Base-by-base conservation (phyloP, 2,888 invertebrate genomes). In the Drosophila kuntzei region DNA sequence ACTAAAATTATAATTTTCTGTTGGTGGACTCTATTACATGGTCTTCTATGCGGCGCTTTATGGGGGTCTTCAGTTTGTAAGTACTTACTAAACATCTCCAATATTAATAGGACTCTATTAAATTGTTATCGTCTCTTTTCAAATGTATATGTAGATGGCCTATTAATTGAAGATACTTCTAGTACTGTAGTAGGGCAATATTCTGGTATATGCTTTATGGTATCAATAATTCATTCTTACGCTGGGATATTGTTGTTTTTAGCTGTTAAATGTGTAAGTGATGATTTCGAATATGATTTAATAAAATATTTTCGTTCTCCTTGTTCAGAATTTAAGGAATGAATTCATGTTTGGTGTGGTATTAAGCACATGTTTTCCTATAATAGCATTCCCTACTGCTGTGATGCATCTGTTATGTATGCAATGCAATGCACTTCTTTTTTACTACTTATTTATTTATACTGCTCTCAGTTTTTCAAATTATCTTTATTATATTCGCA, bases 1-100 rank as follows among this genome's bases (percentile, higher is more conserved):
- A 41, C 41, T 7, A 54, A 54, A 41, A 32, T 54, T 7, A 1
- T 3, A 1, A n/a, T 54, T 1, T 54, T 54, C 29, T 54, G 53
- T 22, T 20, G n/a, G n/a, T 54, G 53, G 53, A 41, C 41, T 11
- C 20, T 54, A 3, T 0, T 41, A 3, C 29, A 54, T 43, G 41
- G 18, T 0, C 1, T 41, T 16, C 3, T 51, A n/a, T 7, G 18
- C 7, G 8, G 2, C 2, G 2, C 18, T 9, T 8, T 8, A 0
- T 12, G 12, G 1, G 51, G 25, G 3, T 51, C 25, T 37, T 0
- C 2, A 1, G 16, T 16, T 16, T 32, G 53, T 53, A 41, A 41
- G 53, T 14, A 6, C 12, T 6, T 7, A 2, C 1, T 18, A 12
- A 18, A 18, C 12, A 3, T 32, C 12, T 32, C 12, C 32, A 5